Evolutionary conservation across 53 echinoderm and acorn worm species (phyloP).

Genomic region (Crossaster papposus): DNA sequence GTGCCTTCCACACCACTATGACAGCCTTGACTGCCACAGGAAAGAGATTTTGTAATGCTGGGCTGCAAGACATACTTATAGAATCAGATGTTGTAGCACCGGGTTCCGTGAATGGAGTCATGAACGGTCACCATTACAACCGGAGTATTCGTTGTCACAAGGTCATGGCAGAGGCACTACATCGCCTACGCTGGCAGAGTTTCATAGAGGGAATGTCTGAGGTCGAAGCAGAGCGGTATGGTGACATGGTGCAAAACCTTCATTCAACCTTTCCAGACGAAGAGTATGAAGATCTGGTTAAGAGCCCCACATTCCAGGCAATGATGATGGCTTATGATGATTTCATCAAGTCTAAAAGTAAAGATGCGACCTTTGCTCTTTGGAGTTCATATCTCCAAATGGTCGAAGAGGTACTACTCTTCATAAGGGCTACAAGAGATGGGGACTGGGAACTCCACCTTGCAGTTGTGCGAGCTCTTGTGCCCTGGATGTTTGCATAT

Average conservation of each 20-base stretch:
- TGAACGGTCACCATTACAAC: conserved; percentile 63
- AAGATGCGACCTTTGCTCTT: conserved; percentile 60
- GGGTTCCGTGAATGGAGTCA: conserved; percentile 59
- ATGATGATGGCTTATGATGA: conserved; percentile 27
- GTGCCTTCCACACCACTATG: conserved; percentile 62
- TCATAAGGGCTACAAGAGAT: conserved; percentile 64
- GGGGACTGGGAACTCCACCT: conserved; percentile 70
- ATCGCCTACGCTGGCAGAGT: conserved; percentile 56
- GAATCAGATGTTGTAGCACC: conserved; percentile 47
- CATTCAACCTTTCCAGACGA: conserved; percentile 18
- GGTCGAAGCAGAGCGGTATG: not conserved
- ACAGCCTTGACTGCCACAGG: conserved; percentile 41
- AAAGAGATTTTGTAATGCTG: conserved; percentile 57
- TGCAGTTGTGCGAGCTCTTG: conserved; percentile 35
- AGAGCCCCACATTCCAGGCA: conserved; percentile 9
- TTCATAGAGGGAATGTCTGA: conserved; percentile 46
- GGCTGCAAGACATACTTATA: conserved; percentile 44
- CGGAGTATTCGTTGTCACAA: conserved; percentile 41
- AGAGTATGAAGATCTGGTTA: not conserved
- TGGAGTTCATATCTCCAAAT: conserved; percentile 70
- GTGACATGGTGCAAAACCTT: not conserved
- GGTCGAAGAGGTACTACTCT: conserved; percentile 45
- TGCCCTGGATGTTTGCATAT: conserved; percentile 73
- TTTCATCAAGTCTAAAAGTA: conserved; percentile 20
- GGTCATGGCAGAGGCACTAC: conserved; percentile 51